Evolutionary conservation across 2,113 vertebrate species (phyloP), one percentile per base, ranked within the genome.

Genomic region (Nesogale talazaci): DNA sequence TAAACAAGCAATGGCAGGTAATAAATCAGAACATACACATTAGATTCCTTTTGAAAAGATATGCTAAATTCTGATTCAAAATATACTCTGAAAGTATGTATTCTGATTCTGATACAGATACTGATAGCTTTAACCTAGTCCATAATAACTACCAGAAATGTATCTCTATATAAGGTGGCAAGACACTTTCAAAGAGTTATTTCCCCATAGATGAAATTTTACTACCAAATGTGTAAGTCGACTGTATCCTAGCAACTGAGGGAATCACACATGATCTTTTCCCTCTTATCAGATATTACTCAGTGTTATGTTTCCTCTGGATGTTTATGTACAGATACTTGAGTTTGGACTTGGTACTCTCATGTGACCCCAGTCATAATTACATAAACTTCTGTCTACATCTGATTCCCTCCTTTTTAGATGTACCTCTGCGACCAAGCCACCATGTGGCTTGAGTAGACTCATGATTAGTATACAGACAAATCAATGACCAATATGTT

Each of bases 21-120:
- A 88, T 85, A 63, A 56, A 57, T 87, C 91, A 83, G 94, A 95
- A 88, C n/a, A 77, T 20, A 2, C 25, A 20, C 3, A 80, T 91
- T 77, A 90, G 86, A 22, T 67, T 89, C 42, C 52, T 85, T 86
- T 7, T 59, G 46, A n/a, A 56, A 93, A 96, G 74, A 14, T 69
- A 16, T 20, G 19, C 76, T 57, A 40, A 56, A 2, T 22, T 95
- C 79, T 0, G 2, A 20, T 29, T 76, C 22, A 1, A 59, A 27
- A 7, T 46, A 10, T 20, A 52, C 46, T 23, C 78, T 10, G 75
- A 10, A 3, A 4, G n/a, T 75, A 19, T 11, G 42, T 23, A 59
- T 40, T 1, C 56, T 19, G 56, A 23, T 67, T 67, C n/a, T n/a
- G n/a, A n/a, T n/a, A 63, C 91, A 70, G 34, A 42, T 27, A 1